Evolutionary conservation across 2,797 vertebrate genomes (phyloP).

Genomic region (Lerista edwardsae): DNA sequence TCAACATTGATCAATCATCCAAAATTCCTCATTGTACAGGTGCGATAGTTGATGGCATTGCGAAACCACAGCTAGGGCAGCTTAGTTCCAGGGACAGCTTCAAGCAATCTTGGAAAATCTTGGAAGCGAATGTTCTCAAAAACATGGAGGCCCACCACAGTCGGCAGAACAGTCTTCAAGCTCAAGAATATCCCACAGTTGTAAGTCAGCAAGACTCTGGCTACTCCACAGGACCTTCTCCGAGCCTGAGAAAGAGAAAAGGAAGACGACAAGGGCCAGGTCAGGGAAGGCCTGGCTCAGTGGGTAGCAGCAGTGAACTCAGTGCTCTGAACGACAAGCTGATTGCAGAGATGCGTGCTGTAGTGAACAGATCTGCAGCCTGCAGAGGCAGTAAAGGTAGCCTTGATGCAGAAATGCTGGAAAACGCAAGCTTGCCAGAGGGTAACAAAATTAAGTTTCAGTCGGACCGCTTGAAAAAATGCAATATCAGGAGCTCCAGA

Average conservation of each 20-base stretch:
- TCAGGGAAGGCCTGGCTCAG: slow-evolving; percentile 84
- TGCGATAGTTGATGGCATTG: slow-evolving; percentile 42
- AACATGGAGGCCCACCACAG: slow-evolving; percentile 88
- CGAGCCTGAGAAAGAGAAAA: slow-evolving; percentile 87
- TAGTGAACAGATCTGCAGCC: slow-evolving; percentile 87
- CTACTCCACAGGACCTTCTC: slow-evolving; percentile 91
- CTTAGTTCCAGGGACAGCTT: slow-evolving; percentile 81
- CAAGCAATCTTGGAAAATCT: slow-evolving; percentile 86
- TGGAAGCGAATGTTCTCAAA: slow-evolving; percentile 86
- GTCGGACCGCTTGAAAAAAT: slow-evolving; percentile 81
- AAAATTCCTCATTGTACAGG: slow-evolving; percentile 65
- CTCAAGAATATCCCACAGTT: slow-evolving; percentile 84
- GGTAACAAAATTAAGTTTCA: slow-evolving; percentile 81
- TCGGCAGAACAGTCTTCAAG: slow-evolving; percentile 85
- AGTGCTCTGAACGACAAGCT: slow-evolving; percentile 87
- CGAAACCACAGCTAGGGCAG: slow-evolving; percentile 66
- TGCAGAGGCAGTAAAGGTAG: slow-evolving; percentile 84
- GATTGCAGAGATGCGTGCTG: slow-evolving; percentile 90
- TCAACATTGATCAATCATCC: slow-evolving; percentile 84
- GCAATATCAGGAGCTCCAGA: slow-evolving; percentile 76
- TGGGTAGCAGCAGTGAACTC: slow-evolving; percentile 89
- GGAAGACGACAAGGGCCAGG: slow-evolving; percentile 78
- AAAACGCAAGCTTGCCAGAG: slow-evolving; percentile 66
- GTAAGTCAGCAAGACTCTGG: slow-evolving; percentile 91
- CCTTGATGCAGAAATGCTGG: slow-evolving; percentile 79